Percentiles rank a stretch among this genome's conserved stretches.
Conservation (phyloP, 2,888 invertebrate genomes). For the Drosophila rellima region DNA sequence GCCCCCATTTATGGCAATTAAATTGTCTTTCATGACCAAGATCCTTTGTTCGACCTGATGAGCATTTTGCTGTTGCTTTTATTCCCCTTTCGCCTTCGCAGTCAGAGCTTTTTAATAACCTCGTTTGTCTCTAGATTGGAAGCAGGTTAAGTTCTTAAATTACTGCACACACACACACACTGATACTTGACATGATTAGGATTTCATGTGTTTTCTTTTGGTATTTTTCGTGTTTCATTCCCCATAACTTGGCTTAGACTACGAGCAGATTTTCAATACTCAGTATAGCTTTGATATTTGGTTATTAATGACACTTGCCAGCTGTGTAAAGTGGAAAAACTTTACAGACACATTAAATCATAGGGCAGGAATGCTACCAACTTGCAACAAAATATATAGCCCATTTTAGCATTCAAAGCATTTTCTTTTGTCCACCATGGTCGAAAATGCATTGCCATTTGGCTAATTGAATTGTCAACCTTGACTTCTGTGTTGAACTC, state of each 20-base stretch:
- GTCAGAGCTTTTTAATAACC: constrained; percentile 47
- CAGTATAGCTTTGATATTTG: constrained; percentile 5
- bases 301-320: constrained; percentile 15
- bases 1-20: constrained; percentile 71
- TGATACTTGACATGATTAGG: constrained; percentile 36
- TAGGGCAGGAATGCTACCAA: constrained; percentile 17
- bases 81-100: neutral
- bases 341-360: constrained; percentile 29
- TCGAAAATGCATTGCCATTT: constrained; percentile 29
- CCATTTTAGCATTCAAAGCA: constrained; percentile 1
- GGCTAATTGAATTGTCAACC: constrained; percentile 41
- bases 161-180: constrained; percentile 7
- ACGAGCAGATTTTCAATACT: constrained; percentile 4
- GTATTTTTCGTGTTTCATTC: neutral
- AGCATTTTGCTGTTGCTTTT: constrained; percentile 36
- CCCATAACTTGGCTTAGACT: neutral
- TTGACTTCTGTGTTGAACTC: constrained; percentile 26
- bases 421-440: constrained; percentile 8
- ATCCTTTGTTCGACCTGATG: constrained; percentile 54
- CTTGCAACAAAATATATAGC: constrained; percentile 9
- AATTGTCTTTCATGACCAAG: constrained; percentile 56
- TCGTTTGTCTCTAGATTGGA: constrained; percentile 52
- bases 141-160: constrained; percentile 64
- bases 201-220: constrained; percentile 7
- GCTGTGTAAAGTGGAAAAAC: constrained; percentile 22